Evolutionary conservation across 2,888 invertebrate genomes (phyloP), one percentile per base, ranked within the genome.

Genomic region (Dicranocentrus wangi): DNA sequence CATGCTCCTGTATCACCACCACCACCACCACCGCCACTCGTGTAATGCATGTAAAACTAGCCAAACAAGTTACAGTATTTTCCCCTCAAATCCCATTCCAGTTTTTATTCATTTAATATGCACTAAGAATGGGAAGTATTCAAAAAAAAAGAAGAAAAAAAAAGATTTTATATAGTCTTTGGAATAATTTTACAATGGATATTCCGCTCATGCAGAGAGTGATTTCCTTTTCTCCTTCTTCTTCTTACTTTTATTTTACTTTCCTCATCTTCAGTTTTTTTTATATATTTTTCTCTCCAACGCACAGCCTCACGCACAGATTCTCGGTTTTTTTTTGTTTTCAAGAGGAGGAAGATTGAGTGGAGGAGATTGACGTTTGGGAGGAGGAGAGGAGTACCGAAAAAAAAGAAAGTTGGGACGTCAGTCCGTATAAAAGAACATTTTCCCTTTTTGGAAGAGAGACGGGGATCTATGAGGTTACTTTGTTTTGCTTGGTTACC

Each of bases 151-250:
- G n/a, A n/a, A n/a, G n/a, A n/a, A n/a, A n/a, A n/a, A n/a, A n/a
- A n/a, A n/a, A n/a, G n/a, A n/a, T n/a, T n/a, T n/a, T n/a, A n/a
- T n/a, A 53, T 17, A n/a, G 10, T 10, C 17, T 7, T n/a, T n/a
- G n/a, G 81, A 63, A 81, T 81, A 81, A 81, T 81, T 75, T 43
- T 60, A 55, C 75, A 66, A 76, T 81, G 71, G 81, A 60, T 81
- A 81, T 81, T 75, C 76, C 32, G 7, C 75, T 65, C 81, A 76
- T 68, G 80, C 27, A 73, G 51, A 51, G 13, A 39, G 39, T 8
- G 13, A 39, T 39, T 39, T 39, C 39, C 13, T 13, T 39, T 13
- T 39, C 58, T 43, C 15, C n/a, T n/a, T 63, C 17, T 68, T 28
- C 19, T 13, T 47, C 25, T 10, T 47, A 51, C 39, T 51, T 32